Evolutionary conservation across 2,888 invertebrate species (phyloP).

Genomic region (Stramonita haemastoma): DNA sequence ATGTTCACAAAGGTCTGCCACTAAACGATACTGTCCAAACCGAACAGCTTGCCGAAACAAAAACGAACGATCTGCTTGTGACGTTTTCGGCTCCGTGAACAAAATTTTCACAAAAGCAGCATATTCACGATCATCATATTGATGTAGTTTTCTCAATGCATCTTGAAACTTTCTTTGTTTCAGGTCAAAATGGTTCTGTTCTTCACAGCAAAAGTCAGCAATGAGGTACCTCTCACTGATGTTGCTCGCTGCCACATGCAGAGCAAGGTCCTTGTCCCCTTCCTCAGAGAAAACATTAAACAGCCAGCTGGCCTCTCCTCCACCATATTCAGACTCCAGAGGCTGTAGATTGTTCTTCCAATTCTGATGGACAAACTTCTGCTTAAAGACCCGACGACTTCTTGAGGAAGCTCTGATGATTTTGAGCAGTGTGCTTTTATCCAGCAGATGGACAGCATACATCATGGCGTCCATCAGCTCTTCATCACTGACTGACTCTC

Average conservation of each 20-base stretch:
- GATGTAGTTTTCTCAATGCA: conserved; percentile 2
- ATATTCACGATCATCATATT: background rate
- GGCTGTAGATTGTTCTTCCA: background rate
- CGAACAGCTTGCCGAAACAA: background rate
- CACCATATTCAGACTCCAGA: background rate
- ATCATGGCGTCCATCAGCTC: conserved; percentile 3
- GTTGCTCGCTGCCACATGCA: background rate
- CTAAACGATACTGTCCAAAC: background rate
- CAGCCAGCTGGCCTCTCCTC: background rate
- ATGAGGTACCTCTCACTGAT: background rate
- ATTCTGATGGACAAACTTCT: background rate
- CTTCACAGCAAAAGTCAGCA: background rate
- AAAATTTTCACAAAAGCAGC: background rate
- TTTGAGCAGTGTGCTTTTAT: background rate
- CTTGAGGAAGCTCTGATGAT: conserved; percentile 2
- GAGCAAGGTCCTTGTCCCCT: conserved; percentile 2
- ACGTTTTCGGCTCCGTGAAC: background rate
- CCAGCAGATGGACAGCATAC: conserved; percentile 1
- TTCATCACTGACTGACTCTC: background rate
- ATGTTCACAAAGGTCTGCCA: background rate
- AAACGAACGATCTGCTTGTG: background rate
- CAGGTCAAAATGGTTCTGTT: background rate
- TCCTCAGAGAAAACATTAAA: background rate
- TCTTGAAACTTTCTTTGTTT: background rate
- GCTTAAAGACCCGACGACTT: conserved; percentile 3